A percentile compares a stretch with the other conserved stretches of the same genome.
These are phyloP conservation scores for Hypercompe scribonia DNA, from an alignment of 2,888 invertebrate species.

Conservation along the genomic window DNA sequence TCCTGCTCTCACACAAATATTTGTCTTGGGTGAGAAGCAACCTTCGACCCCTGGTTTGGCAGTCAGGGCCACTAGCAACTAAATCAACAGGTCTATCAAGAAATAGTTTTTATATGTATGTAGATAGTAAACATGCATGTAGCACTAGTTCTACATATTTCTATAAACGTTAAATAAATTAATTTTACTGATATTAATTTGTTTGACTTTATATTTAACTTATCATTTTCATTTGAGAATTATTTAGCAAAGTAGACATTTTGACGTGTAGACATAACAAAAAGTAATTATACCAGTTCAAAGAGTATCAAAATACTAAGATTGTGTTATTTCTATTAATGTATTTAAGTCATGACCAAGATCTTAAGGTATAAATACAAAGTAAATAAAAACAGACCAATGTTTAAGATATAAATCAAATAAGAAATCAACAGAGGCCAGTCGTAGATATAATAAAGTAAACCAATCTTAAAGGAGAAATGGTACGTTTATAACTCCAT, in stretches of 20 bases:
- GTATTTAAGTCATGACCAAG: not conserved
- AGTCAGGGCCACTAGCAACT: no score
- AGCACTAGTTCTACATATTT: not conserved
- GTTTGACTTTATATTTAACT: no score
- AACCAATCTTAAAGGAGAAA: slow-evolving; percentile 45
- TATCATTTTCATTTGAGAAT: not conserved
- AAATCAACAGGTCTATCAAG: no score
- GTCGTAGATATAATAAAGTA: slow-evolving; percentile 20
- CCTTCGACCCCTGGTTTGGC: no score
- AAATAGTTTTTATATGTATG: no score
- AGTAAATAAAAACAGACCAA: slow-evolving; percentile 24
- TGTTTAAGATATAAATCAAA: slow-evolving; percentile 31
- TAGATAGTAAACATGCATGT: not conserved
- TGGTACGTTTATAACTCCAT: slow-evolving; percentile 39
- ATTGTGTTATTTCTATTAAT: not conserved
- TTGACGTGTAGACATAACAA: not conserved
- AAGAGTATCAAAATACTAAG: not conserved
- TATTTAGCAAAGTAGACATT: not conserved
- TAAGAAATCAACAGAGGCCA: slow-evolving; percentile 22
- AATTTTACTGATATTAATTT: no score
- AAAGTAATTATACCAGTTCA: not conserved
- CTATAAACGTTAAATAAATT: not conserved
- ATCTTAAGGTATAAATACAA: not conserved
- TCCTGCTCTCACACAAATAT: no score
- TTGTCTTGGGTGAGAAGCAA: no score